Base-by-base conservation (phyloP, 2,113 vertebrate species). In the Emberiza fucata region DNA sequence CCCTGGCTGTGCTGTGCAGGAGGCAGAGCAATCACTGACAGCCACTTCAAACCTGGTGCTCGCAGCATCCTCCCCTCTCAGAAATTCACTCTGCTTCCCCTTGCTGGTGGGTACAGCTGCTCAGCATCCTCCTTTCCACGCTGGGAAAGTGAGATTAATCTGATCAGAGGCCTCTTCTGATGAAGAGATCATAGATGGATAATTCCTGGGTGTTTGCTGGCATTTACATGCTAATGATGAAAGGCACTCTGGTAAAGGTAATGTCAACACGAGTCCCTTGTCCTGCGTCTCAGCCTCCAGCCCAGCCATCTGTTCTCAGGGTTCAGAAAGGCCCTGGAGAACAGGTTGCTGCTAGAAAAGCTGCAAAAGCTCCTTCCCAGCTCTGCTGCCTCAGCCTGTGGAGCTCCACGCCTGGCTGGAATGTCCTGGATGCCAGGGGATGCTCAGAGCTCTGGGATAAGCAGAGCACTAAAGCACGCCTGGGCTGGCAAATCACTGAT, bases 91-190 rank as follows among this genome's bases (percentile, higher is more conserved):
- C 42, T 4, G 1, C 76, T 65, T 84, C 57, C 65, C 5, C 72
- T 51, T 6, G 71, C 76, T 16, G 87, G 54, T 24, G 86, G 80
- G 29, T 56, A 22, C 91, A 92, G 91, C 93, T 82, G 94, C 91
- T 94, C 96, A 12, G 70, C 57, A 25, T 53, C 87, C 75, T 94
- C 84, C 84, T 54, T 69, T 19, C 86, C 87, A 27, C 42, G 3
- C 1, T 3, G 51, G 81, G 70, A 81, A 81, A 53, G 61, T 1
- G 37, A 88, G 81, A 92, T 94, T 75, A 79, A 92, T 89, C 78
- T 85, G 94, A 91, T 82, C 78, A 92, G 89, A 95, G 90, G 71
- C 86, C 87, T 91, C 64, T 57, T 71, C 70, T 96, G 86, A 90
- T 87, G 84, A 82, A 87, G 83, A 91, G 91, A 95, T 91, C 93